phyloP scores from a whole-genome alignment of 2,113 vertebrate species.

The Lucifuga dentata region DNA sequence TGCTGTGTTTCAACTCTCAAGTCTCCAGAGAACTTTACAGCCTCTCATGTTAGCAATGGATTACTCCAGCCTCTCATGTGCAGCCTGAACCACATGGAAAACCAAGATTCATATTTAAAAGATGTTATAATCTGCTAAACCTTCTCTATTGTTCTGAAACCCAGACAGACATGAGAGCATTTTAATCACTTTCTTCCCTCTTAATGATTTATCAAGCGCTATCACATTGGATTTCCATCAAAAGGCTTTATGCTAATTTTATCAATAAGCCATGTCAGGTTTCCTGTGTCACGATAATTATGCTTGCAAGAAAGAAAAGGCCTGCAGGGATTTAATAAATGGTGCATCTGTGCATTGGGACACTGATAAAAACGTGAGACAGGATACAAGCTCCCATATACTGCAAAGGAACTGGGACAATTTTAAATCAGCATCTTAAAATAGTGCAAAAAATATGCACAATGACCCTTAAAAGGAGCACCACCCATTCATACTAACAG shows the following conservation, averaged over 20 bases:
- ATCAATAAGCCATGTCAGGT: slow-evolving; percentile 26
- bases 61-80: slow-evolving; percentile 22
- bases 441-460: not conserved
- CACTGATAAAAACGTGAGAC: slow-evolving; percentile 13
- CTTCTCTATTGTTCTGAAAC: slow-evolving; percentile 6
- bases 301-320: not conserved
- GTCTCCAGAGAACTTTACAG: slow-evolving; percentile 15
- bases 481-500: slow-evolving; percentile 6
- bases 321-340: not conserved
- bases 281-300: slow-evolving; percentile 33
- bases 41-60: not conserved
- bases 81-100: not conserved
- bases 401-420: slow-evolving; percentile 8
- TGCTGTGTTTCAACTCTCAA: slow-evolving; percentile 19
- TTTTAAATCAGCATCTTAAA: slow-evolving; percentile 13
- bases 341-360: slow-evolving; percentile 23
- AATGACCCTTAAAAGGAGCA: not conserved
- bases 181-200: slow-evolving; percentile 50
- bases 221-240: slow-evolving; percentile 46
- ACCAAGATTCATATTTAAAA: not conserved
- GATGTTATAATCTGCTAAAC: slow-evolving; percentile 11
- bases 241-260: slow-evolving; percentile 39
- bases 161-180: slow-evolving; percentile 6
- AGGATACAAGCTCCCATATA: not conserved
- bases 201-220: slow-evolving; percentile 54